phyloP scores from a whole-genome alignment of 2,113 vertebrate species.

The Bubo bubo region DNA sequence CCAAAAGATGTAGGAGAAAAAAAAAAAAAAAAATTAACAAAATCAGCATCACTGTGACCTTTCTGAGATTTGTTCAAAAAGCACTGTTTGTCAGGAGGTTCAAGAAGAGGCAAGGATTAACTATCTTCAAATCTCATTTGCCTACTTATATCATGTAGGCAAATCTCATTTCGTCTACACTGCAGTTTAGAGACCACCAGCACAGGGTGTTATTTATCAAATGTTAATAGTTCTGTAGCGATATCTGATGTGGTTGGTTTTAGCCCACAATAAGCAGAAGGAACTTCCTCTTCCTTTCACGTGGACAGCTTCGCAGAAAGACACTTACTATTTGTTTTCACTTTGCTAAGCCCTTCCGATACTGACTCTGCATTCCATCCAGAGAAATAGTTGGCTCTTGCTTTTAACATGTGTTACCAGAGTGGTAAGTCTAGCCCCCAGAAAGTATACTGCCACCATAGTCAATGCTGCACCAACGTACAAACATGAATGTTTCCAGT shows the following conservation, averaged over 20 bases:
- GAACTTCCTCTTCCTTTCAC: neutral
- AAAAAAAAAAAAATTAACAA: neutral
- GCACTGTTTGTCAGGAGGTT: neutral
- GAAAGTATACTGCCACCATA: neutral
- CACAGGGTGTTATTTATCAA: neutral
- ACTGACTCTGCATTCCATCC: neutral
- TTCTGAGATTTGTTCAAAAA: neutral
- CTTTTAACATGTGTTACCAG: neutral
- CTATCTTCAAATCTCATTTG: neutral
- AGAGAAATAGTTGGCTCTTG: neutral
- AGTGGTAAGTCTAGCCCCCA: fast-evolving
- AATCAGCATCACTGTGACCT: neutral
- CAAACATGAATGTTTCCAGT: neutral
- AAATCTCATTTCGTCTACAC: neutral
- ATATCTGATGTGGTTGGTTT: neutral
- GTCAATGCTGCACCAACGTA: neutral
- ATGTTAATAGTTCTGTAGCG: neutral
- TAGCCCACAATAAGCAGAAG: neutral
- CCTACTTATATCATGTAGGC: neutral
- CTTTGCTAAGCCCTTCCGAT: neutral
- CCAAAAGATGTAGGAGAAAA: neutral
- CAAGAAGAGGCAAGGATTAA: neutral
- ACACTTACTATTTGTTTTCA: neutral
- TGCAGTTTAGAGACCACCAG: neutral
- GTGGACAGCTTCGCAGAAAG: neutral